Evolutionary conservation across 2,113 vertebrate genomes (phyloP).

Genomic region (Arvicanthis niloticus): DNA sequence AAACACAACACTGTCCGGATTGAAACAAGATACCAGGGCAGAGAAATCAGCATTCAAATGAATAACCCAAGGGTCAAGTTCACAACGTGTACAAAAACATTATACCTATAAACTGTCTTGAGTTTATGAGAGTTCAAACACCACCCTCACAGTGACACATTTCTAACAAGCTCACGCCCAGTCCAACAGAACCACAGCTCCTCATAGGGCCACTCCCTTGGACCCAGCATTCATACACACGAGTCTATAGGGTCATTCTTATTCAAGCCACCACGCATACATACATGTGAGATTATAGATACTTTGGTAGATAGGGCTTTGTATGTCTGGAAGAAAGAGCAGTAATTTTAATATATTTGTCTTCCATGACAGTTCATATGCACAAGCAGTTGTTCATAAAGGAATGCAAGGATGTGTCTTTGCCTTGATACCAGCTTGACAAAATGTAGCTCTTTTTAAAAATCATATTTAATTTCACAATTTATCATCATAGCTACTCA

Average conservation of each 20-base stretch:
- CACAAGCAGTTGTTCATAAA: not conserved
- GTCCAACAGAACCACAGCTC: not conserved
- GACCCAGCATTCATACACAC: not conserved
- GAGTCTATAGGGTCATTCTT: not conserved
- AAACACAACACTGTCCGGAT: no score
- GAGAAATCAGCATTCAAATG: no score
- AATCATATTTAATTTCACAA: slow-evolving; percentile 43
- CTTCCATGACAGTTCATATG: not conserved
- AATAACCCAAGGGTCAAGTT: no score
- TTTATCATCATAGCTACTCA: slow-evolving; percentile 26
- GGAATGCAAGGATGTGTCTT: not conserved
- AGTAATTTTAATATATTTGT: slow-evolving; percentile 22
- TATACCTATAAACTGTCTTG: not conserved
- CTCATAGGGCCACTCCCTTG: not conserved
- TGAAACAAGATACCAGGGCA: no score
- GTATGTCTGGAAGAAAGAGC: not conserved
- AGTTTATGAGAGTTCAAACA: not conserved
- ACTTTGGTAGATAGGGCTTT: not conserved
- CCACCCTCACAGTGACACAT: not conserved
- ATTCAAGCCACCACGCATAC: not conserved
- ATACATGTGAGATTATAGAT: not conserved
- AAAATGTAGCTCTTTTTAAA: not conserved
- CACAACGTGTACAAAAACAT: no score
- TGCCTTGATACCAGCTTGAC: not conserved
- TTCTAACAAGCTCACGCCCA: not conserved